phyloP scores from a whole-genome alignment of 2,888 invertebrate genomes.

The Odontocerum albicorne region DNA sequence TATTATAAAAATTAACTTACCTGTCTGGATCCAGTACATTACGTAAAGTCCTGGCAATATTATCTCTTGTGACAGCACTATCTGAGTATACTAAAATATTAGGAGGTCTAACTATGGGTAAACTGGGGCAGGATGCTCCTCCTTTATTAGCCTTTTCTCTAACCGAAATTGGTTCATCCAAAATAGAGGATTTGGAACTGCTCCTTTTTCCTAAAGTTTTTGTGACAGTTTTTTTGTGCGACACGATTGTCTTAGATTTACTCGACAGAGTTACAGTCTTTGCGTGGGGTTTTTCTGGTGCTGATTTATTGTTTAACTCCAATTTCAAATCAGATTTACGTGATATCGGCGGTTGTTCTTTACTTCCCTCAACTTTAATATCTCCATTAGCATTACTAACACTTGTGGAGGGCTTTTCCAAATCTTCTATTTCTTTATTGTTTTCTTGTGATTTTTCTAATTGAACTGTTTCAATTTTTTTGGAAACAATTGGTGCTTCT shows the following conservation, averaged over 20 bases:
- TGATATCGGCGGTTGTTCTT: slow-evolving; percentile 4
- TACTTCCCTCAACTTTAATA: slow-evolving; percentile 9
- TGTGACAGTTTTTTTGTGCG: slow-evolving; percentile 29
- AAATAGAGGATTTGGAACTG: slow-evolving; percentile 31
- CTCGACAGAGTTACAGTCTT: slow-evolving; percentile 28
- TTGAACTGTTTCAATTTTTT: not conserved
- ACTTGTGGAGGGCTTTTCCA: too few species aligned
- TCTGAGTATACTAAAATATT: slow-evolving; percentile 83
- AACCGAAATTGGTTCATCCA: slow-evolving; percentile 31
- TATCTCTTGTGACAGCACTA: slow-evolving; percentile 72
- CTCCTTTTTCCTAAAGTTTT: slow-evolving; percentile 32
- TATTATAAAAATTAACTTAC: too few species aligned
- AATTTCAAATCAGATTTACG: slow-evolving; percentile 35
- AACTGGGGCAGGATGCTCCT: slow-evolving; percentile 33
- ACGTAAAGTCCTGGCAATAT: slow-evolving; percentile 69
- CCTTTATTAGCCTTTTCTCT: slow-evolving; percentile 30
- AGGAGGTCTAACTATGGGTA: slow-evolving; percentile 50
- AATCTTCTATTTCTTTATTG: too few species aligned
- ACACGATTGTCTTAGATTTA: slow-evolving; percentile 23
- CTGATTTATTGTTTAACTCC: slow-evolving; percentile 29
- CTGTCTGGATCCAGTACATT: slow-evolving; percentile 71
- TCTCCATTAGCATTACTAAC: slow-evolving; percentile 10
- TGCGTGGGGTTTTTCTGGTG: slow-evolving; percentile 27
- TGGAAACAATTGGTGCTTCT: not conserved
- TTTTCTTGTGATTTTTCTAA: too few species aligned